Percentiles rank a stretch among this genome's conserved stretches.
Conservation (phyloP, 2,113 vertebrate species). For the Calonectris borealis region DNA sequence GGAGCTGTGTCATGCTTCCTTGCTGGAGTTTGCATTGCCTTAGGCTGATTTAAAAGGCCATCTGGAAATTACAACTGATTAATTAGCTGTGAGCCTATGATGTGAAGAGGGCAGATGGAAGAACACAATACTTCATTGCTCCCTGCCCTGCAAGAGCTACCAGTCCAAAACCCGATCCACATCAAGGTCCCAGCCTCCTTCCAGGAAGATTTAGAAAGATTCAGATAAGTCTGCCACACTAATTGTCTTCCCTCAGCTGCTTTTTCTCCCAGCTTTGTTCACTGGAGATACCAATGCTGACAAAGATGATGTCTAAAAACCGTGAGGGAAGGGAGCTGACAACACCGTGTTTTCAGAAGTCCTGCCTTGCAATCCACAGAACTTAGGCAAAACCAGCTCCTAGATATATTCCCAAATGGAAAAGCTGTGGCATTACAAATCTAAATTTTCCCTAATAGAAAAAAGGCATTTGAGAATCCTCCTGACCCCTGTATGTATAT, state of each 20-base stretch:
- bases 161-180: fast-evolving
- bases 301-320: not conserved
- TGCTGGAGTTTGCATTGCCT: not conserved
- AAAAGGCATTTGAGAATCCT: not conserved
- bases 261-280: not conserved
- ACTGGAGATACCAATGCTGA: not conserved
- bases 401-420: not conserved
- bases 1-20: not conserved
- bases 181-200: not conserved
- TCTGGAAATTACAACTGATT: conserved; percentile 41
- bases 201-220: not conserved
- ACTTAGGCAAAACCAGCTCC: not conserved
- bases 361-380: not conserved
- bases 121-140: not conserved
- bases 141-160: not conserved
- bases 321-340: not conserved
- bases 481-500: not conserved
- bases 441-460: not conserved
- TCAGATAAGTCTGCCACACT: not conserved
- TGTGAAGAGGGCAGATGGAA: conserved; percentile 15
- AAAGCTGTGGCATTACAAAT: not conserved
- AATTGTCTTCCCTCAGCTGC: not conserved
- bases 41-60: conserved; percentile 22
- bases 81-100: conserved; percentile 23
- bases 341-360: not conserved